Evolutionary conservation across 1,140 invertebrate genomes (phyloP).

Genomic region (Brachionus koreanus): DNA sequence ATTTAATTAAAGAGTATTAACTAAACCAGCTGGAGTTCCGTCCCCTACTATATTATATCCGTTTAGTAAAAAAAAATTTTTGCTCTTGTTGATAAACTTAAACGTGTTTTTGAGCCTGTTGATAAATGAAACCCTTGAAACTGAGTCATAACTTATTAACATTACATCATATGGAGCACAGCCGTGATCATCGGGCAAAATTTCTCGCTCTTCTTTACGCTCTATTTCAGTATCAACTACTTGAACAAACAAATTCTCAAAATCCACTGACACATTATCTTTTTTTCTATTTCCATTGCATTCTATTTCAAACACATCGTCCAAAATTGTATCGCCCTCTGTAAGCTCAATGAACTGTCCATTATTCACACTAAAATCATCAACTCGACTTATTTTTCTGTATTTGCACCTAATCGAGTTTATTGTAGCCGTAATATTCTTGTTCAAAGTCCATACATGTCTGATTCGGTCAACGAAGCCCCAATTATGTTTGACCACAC

Average conservation of each 20-base stretch:
- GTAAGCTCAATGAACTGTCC: neutral
- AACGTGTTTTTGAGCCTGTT: neutral
- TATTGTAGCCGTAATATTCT: neutral
- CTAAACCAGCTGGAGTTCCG: conserved; percentile 68
- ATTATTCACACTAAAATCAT: neutral
- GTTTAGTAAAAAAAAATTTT: neutral
- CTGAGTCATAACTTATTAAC: conserved; percentile 19
- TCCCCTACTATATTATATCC: conserved; percentile 85
- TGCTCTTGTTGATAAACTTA: neutral
- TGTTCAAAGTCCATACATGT: neutral
- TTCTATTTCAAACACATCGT: conserved; percentile 3
- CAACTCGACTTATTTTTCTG: neutral
- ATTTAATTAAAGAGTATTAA: neutral
- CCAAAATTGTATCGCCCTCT: neutral
- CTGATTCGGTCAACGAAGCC: neutral
- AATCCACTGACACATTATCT: neutral
- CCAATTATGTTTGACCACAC: neutral
- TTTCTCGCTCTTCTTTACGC: neutral
- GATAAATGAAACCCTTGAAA: neutral
- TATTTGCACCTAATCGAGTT: neutral
- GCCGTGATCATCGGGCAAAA: neutral
- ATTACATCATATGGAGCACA: conserved; percentile 3
- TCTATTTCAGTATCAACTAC: neutral
- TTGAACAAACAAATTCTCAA: conserved; percentile 33
- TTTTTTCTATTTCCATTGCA: neutral